Base-by-base conservation (phyloP, 1,140 invertebrate genomes). In the Pseudoatta argentina region DNA sequence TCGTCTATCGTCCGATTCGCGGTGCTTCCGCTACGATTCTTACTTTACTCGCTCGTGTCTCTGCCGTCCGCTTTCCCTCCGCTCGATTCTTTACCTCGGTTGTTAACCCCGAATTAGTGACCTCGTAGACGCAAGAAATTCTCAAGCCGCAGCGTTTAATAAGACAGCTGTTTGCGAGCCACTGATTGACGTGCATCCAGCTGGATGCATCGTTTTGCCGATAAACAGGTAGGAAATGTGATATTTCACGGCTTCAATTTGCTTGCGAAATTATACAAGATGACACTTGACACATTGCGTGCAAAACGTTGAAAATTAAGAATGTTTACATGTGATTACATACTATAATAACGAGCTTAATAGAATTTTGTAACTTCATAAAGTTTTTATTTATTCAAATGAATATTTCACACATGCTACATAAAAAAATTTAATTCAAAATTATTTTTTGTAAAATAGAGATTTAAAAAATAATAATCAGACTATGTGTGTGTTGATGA, bases 91-190 rank as follows among this genome's bases (percentile, higher is more conserved):
- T 90, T 86, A 86, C 88, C 87, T 87, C 86, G 89, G 76, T 88
- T 90, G 83, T 92, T 93, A 90, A 93, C 88, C 90, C 82, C 85
- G 77, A 91, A 91, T 92, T 89, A 90, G 85, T 59, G 67, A 53
- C 21, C n/a, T 30, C 67, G 53, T 57, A 48, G 59, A 85, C 34
- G 14, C 16, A 57, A 76, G 85, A 69, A 87, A 90, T 90, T 87
- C 77, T 66, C 69, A 51, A 85, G 21, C 44, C 27, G 59, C 64
- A 76, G 90, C 83, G 85, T 85, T 90, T 88, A 89, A 87, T 90
- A 88, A 92, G 83, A 86, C 86, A 87, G 78, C 66, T 72, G 34
- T n/a, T 34, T 14, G 61, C 18, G 24, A 53, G 21, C 21, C 34
- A 59, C 34, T 72, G 66, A 82, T 72, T 27, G 66, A 39, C 51